phyloP scores from a whole-genome alignment of 1,140 invertebrate genomes.

The Homarus americanus region DNA sequence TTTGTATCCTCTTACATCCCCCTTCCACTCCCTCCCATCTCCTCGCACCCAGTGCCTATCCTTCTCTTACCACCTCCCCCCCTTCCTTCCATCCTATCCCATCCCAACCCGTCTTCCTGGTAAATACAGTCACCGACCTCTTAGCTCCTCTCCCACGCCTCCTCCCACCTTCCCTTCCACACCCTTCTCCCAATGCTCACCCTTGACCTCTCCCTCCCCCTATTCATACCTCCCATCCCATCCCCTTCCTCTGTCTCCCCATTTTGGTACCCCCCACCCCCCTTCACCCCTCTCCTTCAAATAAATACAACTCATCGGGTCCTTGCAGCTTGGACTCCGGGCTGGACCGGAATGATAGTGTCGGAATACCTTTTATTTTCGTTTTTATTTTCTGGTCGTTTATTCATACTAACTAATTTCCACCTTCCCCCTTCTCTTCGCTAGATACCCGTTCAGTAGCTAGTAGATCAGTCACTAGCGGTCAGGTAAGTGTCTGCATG shows the following conservation, averaged over 20 bases:
- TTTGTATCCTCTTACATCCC: neutral
- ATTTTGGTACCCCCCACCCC: neutral
- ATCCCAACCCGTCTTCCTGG: neutral
- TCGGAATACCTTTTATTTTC: constrained; percentile 21
- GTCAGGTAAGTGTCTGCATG: constrained; percentile 72
- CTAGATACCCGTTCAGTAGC: constrained; percentile 72
- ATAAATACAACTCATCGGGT: neutral
- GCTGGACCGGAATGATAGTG: constrained; percentile 42
- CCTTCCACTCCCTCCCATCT: neutral
- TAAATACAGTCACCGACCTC: neutral
- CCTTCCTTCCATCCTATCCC: neutral
- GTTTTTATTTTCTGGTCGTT: constrained; percentile 35
- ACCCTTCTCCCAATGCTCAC: constrained; percentile 1
- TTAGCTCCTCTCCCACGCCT: neutral
- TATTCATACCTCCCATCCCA: neutral
- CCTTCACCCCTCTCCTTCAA: neutral
- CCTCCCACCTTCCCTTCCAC: neutral
- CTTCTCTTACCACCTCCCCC: too few species aligned
- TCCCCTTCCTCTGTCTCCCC: neutral
- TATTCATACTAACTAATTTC: constrained; percentile 66
- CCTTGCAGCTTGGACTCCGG: neutral
- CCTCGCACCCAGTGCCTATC: neutral
- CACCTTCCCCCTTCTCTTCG: constrained; percentile 47
- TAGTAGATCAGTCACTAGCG: constrained; percentile 72
- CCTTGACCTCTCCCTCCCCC: too few species aligned